A percentile compares a stretch with the other conserved stretches of the same genome.
phyloP scores from a whole-genome alignment of 2,888 invertebrate species.

The Stegophylla sp. region DNA sequence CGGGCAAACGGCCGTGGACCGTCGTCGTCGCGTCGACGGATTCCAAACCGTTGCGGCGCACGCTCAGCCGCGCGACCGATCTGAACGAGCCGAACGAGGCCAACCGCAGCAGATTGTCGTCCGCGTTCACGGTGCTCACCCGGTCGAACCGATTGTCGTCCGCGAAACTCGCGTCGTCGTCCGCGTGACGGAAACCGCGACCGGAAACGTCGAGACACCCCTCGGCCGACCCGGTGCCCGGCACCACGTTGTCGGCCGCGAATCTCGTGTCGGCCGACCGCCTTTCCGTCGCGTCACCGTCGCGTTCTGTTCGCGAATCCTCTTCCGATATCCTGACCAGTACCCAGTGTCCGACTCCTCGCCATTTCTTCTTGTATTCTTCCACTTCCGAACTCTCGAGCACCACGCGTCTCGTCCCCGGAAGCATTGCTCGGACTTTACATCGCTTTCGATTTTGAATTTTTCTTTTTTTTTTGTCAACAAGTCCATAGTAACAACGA shows the following conservation, averaged over 20 bases:
- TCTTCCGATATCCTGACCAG: no score
- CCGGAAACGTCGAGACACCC: conserved; percentile 30
- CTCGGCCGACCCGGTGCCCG: background rate
- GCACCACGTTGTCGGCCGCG: background rate
- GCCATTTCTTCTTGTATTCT: no score
- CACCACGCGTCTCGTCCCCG: no score
- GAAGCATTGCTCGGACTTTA: no score
- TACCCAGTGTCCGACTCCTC: no score
- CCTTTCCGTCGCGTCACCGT: no score
- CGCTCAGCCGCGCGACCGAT: conserved; percentile 8
- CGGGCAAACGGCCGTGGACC: conserved; percentile 8
- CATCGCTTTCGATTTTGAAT: no score
- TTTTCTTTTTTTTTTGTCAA: no score
- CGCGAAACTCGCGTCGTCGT: conserved; percentile 14
- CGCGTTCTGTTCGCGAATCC: no score
- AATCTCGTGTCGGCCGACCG: background rate
- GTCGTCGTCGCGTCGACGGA: conserved; percentile 20
- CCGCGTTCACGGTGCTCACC: background rate
- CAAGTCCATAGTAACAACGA: no score
- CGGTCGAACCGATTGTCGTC: conserved; percentile 1
- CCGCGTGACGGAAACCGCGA: conserved; percentile 18
- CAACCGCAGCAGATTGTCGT: conserved; percentile 10
- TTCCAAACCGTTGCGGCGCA: conserved; percentile 14
- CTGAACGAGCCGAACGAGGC: conserved; percentile 27
- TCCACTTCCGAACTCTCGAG: no score